Evolutionary conservation across 2,113 vertebrate species (phyloP).

Genomic region (Penelope pileata): DNA sequence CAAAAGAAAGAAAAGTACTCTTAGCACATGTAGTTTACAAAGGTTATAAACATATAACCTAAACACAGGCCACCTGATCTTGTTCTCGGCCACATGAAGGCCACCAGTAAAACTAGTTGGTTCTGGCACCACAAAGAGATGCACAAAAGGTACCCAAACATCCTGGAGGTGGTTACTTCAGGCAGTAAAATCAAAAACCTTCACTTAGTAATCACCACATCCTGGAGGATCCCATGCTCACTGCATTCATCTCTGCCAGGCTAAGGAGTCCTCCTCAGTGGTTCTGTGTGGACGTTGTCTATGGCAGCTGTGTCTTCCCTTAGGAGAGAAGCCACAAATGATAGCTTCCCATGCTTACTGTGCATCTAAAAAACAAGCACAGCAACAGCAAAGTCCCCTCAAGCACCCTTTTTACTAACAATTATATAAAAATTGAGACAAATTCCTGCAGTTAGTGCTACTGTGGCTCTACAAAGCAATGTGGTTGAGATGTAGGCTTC

Average conservation of each 20-base stretch:
- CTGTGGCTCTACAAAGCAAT: not conserved
- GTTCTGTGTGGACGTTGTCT: not conserved
- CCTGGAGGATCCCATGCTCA: not conserved
- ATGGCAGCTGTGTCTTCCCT: rapidly evolving
- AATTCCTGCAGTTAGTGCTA: not conserved
- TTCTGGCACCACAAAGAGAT: not conserved
- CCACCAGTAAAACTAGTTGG: not conserved
- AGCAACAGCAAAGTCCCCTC: not conserved
- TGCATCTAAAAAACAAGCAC: not conserved
- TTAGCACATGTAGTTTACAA: not conserved
- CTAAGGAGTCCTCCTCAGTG: not conserved
- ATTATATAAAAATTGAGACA: not conserved
- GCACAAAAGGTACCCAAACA: not conserved
- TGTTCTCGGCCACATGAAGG: not conserved
- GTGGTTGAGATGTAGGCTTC: not conserved
- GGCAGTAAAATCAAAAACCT: not conserved
- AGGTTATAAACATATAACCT: not conserved
- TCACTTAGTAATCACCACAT: not conserved
- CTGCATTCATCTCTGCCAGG: not conserved
- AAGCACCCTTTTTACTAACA: not conserved
- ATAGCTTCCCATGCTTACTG: rapidly evolving
- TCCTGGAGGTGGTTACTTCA: not conserved
- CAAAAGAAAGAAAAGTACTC: not conserved
- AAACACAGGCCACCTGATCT: not conserved
- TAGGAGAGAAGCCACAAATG: not conserved